Conservation (phyloP, 2,113 vertebrate genomes). For the Aspidoscelis tigris region DNA sequence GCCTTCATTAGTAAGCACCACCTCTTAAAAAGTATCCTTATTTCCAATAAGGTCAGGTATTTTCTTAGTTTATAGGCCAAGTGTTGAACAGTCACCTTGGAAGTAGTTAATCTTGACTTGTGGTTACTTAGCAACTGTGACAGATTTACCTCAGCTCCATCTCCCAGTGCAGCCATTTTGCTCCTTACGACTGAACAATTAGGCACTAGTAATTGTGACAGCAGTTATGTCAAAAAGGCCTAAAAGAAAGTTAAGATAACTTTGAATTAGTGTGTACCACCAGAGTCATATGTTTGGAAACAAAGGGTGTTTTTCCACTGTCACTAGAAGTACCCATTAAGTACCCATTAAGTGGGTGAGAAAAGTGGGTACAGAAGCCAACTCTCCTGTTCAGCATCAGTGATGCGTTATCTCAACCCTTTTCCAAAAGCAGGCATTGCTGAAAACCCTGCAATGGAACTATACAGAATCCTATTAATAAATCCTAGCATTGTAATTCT, state of each 20-base stretch:
- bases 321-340: background rate
- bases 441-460: background rate
- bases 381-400: background rate
- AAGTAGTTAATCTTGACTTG: too few species aligned
- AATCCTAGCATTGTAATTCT: background rate
- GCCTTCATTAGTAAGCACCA: background rate
- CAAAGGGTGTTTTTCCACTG: background rate
- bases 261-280: background rate
- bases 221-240: background rate
- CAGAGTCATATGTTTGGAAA: background rate
- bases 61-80: background rate
- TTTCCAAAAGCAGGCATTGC: too few species aligned
- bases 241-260: background rate
- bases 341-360: too few species aligned
- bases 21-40: background rate
- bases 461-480: background rate
- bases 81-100: background rate
- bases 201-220: background rate
- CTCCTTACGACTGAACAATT: background rate
- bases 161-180: conserved; percentile 6
- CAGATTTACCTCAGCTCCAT: background rate
- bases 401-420: background rate
- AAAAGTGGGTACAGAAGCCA: too few species aligned
- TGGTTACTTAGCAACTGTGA: conserved; percentile 17
- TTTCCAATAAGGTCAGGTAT: background rate